Evolutionary conservation across 2,113 vertebrate genomes (phyloP).

Genomic region (Pygoscelis antarcticus): DNA sequence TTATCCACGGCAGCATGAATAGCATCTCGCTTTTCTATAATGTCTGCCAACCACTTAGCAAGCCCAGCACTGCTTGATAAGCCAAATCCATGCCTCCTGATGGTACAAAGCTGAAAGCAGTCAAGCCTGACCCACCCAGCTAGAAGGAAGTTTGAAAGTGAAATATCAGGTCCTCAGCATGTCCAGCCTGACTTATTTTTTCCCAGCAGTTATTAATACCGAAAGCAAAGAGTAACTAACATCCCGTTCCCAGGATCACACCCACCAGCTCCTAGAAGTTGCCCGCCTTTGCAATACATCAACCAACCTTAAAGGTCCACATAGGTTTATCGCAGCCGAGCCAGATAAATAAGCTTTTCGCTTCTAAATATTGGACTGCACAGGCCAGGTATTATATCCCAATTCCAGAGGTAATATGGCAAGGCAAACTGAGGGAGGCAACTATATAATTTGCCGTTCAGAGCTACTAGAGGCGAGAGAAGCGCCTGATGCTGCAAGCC

Average conservation of each 20-base stretch:
- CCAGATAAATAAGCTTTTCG: not conserved
- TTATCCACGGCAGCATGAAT: slow-evolving; percentile 62
- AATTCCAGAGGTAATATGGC: not conserved
- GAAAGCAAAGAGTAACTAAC: not conserved
- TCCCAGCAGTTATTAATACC: not conserved
- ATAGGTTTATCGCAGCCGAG: rapidly evolving
- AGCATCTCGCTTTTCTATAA: slow-evolving; percentile 44
- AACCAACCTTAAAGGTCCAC: rapidly evolving
- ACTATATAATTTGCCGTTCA: not conserved
- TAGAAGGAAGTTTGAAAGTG: not conserved
- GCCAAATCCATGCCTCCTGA: slow-evolving; percentile 33
- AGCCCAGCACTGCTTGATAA: slow-evolving; percentile 48
- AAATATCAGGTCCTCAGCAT: not conserved
- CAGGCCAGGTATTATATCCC: not conserved
- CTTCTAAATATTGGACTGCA: not conserved
- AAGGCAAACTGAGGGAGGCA: not conserved
- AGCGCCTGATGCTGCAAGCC: not conserved
- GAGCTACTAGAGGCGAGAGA: not conserved
- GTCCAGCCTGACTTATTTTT: not conserved
- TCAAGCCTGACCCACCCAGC: slow-evolving; percentile 54
- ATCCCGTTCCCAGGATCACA: not conserved
- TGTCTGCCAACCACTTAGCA: slow-evolving; percentile 58
- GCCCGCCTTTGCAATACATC: not conserved
- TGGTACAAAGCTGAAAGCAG: not conserved
- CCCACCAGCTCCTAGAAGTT: not conserved